These are phyloP conservation scores for Bemisia tabaci DNA, from an alignment of 1,140 invertebrate genomes.

Conservation along the genomic window DNA sequence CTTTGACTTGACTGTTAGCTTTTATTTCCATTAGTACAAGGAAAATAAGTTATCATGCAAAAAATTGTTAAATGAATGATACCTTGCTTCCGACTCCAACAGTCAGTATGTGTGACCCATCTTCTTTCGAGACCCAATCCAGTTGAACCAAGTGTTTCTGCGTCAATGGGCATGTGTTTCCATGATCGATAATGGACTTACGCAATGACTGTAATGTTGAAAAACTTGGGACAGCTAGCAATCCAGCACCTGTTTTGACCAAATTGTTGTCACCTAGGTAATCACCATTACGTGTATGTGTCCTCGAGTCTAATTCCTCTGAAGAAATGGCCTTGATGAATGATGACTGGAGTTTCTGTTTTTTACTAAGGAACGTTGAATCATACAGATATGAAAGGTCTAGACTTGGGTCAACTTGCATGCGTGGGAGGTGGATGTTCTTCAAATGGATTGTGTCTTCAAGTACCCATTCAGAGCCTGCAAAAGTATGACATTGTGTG, in stretches of 20 bases:
- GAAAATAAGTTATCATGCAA: no score
- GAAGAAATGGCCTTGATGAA: slow-evolving; percentile 26
- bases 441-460: slow-evolving; percentile 89
- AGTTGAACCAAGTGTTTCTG: slow-evolving; percentile 80
- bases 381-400: slow-evolving; percentile 74
- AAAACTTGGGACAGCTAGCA: slow-evolving; percentile 81
- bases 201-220: slow-evolving; percentile 79
- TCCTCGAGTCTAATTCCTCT: slow-evolving; percentile 23
- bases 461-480: slow-evolving; percentile 70
- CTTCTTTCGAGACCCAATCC: slow-evolving; percentile 98
- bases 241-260: slow-evolving; percentile 29
- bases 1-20: no score
- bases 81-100: slow-evolving; percentile 86
- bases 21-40: no score
- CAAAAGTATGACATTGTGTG: no score
- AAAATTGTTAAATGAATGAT: slow-evolving; percentile 6
- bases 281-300: slow-evolving; percentile 18
- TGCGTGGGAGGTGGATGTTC: slow-evolving; percentile 70
- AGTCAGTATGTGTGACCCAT: slow-evolving; percentile 94
- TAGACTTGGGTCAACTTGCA: slow-evolving; percentile 63
- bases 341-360: slow-evolving; percentile 23
- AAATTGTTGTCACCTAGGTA: slow-evolving; percentile 21
- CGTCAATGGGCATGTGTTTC: slow-evolving; percentile 73
- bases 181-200: slow-evolving; percentile 79
- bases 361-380: slow-evolving; percentile 46